phyloP scores from a whole-genome alignment of 2,888 invertebrate species.

The Caenorhabditis sp. region DNA sequence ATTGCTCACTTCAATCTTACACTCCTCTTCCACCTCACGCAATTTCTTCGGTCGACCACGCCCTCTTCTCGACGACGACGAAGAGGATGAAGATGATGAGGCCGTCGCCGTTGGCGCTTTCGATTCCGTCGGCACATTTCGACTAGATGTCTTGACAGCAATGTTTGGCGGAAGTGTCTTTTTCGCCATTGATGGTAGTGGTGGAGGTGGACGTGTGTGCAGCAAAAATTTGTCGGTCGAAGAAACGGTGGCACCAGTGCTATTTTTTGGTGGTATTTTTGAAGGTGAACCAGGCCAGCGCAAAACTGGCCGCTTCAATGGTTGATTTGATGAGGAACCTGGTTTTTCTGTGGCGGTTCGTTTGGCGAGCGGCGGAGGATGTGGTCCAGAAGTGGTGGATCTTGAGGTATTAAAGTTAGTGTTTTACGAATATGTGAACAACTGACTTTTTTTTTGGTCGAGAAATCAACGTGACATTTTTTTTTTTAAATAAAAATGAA shows the following conservation, averaged over 20 bases:
- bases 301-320: background rate
- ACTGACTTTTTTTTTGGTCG: no score
- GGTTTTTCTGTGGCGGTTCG: background rate
- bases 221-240: background rate
- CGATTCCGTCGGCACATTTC: no score
- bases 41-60: constrained; percentile 6
- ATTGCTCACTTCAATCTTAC: no score
- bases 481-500: no score
- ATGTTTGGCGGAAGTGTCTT: constrained; percentile 20
- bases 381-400: background rate
- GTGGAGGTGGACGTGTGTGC: background rate
- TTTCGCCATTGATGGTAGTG: constrained; percentile 2
- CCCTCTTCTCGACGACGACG: constrained; percentile 7
- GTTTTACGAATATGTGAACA: no score
- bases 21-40: background rate
- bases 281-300: background rate
- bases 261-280: background rate
- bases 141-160: background rate
- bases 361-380: background rate
- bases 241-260: constrained; percentile 9
- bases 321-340: background rate
- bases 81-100: constrained; percentile 1
- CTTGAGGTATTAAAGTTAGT: background rate
- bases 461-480: no score
- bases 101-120: background rate